Percentiles rank a stretch among this genome's conserved stretches.
phyloP scores from a whole-genome alignment of 2,888 invertebrate species.

The Heteropelma amictum region DNA sequence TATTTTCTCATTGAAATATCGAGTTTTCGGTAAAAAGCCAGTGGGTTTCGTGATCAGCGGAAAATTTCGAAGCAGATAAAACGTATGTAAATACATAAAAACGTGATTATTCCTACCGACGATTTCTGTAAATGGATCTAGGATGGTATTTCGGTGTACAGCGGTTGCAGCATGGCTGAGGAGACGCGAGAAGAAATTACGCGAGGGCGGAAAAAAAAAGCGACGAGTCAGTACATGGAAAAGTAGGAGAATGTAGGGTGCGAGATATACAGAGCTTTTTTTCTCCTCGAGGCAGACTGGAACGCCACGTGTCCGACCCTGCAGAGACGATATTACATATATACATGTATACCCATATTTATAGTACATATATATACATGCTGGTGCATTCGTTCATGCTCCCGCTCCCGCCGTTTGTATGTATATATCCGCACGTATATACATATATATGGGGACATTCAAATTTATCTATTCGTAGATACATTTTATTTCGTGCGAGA shows the following conservation, averaged over 20 bases:
- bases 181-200: neutral
- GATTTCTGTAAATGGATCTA: conserved; percentile 6
- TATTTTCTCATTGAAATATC: no score
- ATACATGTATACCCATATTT: conserved; percentile 73
- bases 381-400: neutral
- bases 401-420: no score
- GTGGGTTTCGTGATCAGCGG: no score
- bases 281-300: conserved; percentile 45
- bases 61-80: neutral
- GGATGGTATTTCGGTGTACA: conserved; percentile 1
- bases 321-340: conserved; percentile 48
- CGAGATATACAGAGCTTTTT: conserved; percentile 16
- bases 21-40: no score
- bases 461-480: no score
- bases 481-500: no score
- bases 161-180: neutral
- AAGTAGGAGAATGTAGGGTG: neutral
- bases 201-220: neutral
- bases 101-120: neutral
- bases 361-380: conserved; percentile 53
- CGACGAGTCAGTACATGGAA: neutral
- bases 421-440: no score
- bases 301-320: conserved; percentile 54
- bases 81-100: neutral
- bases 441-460: no score